These are phyloP conservation scores for Cyanoramphus novaezelandiae DNA, from an alignment of 2,113 vertebrate genomes.

Conservation along the genomic window DNA sequence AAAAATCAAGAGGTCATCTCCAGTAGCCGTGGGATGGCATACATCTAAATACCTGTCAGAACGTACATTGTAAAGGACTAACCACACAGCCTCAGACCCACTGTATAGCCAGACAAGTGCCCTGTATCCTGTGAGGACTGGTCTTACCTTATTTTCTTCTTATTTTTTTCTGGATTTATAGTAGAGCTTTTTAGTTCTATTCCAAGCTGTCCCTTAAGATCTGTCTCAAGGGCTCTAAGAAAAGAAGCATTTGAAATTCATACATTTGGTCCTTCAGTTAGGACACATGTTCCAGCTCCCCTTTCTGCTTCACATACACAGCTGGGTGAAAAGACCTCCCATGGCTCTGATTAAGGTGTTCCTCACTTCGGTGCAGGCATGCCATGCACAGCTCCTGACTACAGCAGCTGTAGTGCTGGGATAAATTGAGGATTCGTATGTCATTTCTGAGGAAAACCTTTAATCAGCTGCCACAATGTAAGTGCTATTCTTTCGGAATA, in stretches of 20 bases:
- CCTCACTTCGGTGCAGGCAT: accelerated
- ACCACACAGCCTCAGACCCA: not conserved
- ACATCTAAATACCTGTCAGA: not conserved
- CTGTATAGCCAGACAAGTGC: not conserved
- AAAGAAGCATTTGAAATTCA: not conserved
- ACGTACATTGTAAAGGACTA: not conserved
- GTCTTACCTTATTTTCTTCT: not conserved
- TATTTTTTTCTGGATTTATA: not conserved
- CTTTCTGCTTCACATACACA: not conserved
- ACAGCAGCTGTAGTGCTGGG: not conserved
- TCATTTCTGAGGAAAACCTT: not conserved
- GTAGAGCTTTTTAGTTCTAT: not conserved
- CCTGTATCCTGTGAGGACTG: not conserved
- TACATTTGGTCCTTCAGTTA: not conserved
- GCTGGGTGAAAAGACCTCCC: not conserved
- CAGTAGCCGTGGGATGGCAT: not conserved
- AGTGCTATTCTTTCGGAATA: not conserved
- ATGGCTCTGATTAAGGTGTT: not conserved
- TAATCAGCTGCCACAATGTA: not conserved
- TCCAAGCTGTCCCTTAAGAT: not conserved
- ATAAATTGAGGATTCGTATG: not conserved
- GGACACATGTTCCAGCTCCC: accelerated
- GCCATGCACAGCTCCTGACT: not conserved
- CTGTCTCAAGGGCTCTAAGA: not conserved
- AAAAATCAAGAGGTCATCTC: not conserved